phyloP scores from a whole-genome alignment of 2,888 invertebrate genomes.

The Nemotelus nigrinus region DNA sequence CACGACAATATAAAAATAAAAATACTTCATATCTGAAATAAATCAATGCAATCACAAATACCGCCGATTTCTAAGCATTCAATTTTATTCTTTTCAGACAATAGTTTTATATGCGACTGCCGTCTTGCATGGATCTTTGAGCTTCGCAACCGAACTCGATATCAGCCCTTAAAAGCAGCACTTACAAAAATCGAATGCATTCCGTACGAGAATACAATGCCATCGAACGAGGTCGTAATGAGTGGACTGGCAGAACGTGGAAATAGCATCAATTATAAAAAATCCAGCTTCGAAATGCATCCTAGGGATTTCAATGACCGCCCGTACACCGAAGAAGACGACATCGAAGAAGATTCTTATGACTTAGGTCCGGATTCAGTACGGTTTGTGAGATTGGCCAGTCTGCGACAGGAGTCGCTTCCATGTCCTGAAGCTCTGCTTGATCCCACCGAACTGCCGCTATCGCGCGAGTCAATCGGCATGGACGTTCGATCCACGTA shows the following conservation, averaged over 20 bases:
- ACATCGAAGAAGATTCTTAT: conserved; percentile 53
- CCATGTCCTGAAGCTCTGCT: conserved; percentile 72
- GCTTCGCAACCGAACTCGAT: conserved; percentile 79
- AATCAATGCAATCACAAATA: too few relatives aligned
- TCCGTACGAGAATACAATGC: conserved; percentile 63
- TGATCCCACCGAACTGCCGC: conserved; percentile 71
- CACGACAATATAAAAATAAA: too few relatives aligned
- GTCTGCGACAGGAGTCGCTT: conserved; percentile 69
- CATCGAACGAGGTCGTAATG: conserved; percentile 51
- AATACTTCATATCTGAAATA: too few relatives aligned
- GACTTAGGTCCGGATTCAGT: conserved; percentile 50
- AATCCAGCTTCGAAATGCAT: conserved; percentile 17
- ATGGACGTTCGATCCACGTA: conserved; percentile 54
- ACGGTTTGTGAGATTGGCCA: conserved; percentile 64
- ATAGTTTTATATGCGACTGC: conserved; percentile 85
- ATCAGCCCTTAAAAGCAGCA: conserved; percentile 73
- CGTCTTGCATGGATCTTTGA: conserved; percentile 82
- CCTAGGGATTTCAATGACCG: conserved; percentile 27
- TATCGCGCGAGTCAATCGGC: conserved; percentile 67
- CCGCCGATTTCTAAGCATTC: not conserved
- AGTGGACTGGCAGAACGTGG: conserved; percentile 48
- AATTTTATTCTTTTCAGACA: conserved; percentile 72
- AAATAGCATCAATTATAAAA: conserved; percentile 6
- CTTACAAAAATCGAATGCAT: conserved; percentile 78
- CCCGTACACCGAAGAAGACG: conserved; percentile 50